A percentile compares a stretch with the other conserved stretches of the same genome.
These are phyloP conservation scores for Dastarcus helophoroides DNA, from an alignment of 2,888 invertebrate genomes.

Conservation along the genomic window DNA sequence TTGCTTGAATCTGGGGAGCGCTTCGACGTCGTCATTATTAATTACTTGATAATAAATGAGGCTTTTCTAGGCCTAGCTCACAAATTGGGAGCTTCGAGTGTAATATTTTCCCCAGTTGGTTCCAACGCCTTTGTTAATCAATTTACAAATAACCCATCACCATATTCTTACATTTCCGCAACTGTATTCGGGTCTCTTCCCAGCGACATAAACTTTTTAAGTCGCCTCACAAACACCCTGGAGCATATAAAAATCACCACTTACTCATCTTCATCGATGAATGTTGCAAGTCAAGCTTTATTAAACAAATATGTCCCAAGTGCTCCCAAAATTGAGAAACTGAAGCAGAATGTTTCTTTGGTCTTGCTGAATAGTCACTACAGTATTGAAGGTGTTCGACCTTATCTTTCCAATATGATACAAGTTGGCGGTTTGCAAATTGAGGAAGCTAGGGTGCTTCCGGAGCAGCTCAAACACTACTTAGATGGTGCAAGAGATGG, in stretches of 20 bases:
- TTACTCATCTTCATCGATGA: no score
- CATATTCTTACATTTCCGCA: no score
- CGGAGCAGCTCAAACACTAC: constrained; percentile 17
- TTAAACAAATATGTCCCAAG: constrained; percentile 22
- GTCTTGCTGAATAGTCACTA: constrained; percentile 24
- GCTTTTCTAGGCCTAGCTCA: constrained; percentile 6
- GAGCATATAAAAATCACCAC: no score
- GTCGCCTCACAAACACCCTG: no score
- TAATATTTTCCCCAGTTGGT: constrained; percentile 8
- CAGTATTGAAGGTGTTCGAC: constrained; percentile 23
- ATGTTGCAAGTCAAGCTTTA: no score
- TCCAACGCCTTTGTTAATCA: no score
- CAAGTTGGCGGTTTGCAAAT: constrained; percentile 28
- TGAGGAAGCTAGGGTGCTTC: constrained; percentile 16
- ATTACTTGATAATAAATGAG: constrained; percentile 7
- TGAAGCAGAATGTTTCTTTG: constrained; percentile 20
- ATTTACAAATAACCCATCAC: no score
- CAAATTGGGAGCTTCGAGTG: constrained; percentile 6
- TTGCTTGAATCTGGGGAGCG: no score
- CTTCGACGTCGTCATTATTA: constrained; percentile 7
- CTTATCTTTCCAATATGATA: constrained; percentile 26
- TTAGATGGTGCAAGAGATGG: constrained; percentile 21
- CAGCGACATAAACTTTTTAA: no score
- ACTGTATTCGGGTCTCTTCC: no score
- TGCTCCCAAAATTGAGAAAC: constrained; percentile 19